A percentile compares a stretch with the other conserved stretches of the same genome.
Conservation (phyloP, 30 jellyfish, hydroid and myxozoan genomes). For the Euphysa ruthae region DNA sequence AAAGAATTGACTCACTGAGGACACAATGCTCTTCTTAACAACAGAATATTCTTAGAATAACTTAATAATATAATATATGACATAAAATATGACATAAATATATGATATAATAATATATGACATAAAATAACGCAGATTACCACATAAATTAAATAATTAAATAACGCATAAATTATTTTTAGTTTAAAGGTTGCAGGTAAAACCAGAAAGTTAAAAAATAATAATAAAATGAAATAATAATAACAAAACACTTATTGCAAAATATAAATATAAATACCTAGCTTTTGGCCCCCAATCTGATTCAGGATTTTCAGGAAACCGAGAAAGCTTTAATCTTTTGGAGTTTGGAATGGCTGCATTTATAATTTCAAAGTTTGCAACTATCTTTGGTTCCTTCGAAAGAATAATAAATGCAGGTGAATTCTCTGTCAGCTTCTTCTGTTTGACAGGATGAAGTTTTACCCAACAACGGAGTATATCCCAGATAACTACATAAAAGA, state of each 20-base stretch:
- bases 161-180: neutral
- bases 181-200: neutral
- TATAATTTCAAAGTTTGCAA: slow-evolving; percentile 45
- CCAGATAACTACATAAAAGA: slow-evolving; percentile 72
- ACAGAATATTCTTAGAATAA: too few relatives aligned
- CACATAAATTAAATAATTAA: neutral
- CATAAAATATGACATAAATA: too few relatives aligned
- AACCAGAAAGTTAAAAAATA: too few relatives aligned
- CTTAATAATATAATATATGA: too few relatives aligned
- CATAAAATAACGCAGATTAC: neutral
- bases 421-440: slow-evolving; percentile 20
- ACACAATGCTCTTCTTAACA: too few relatives aligned
- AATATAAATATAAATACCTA: slow-evolving; percentile 46
- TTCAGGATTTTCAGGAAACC: slow-evolving; percentile 78
- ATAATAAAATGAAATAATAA: too few relatives aligned
- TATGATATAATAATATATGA: neutral
- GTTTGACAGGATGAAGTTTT: slow-evolving; percentile 63
- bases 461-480: slow-evolving; percentile 87
- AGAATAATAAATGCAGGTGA: slow-evolving; percentile 64
- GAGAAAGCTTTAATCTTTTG: slow-evolving; percentile 28
- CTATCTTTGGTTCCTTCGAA: slow-evolving; percentile 42
- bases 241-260: too few relatives aligned
- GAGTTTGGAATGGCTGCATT: slow-evolving; percentile 73
- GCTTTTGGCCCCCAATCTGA: slow-evolving; percentile 97
- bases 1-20: too few relatives aligned